Percentiles rank a stretch among this genome's conserved stretches.
Conservation (phyloP, 2,797 vertebrate genomes). For the Siniperca scherzeri region DNA sequence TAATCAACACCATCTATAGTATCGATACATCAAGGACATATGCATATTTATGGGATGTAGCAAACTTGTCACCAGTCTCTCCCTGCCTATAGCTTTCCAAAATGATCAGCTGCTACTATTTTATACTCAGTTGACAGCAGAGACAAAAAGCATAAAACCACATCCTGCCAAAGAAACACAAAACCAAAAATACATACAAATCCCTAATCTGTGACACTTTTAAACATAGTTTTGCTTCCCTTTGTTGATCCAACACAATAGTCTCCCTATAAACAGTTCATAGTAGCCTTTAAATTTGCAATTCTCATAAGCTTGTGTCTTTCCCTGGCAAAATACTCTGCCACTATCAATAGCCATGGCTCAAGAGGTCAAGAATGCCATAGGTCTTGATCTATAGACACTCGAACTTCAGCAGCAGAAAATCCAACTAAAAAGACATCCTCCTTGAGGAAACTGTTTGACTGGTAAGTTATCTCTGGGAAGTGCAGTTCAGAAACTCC, state of each 20-base stretch:
- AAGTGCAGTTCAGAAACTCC: not conserved
- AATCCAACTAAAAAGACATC: not conserved
- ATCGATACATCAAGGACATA: not conserved
- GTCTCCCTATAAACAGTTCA: not conserved
- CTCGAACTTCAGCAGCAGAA: not conserved
- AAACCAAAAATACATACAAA: not conserved
- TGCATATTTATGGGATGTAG: not conserved
- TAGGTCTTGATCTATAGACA: not conserved
- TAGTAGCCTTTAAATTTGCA: not conserved
- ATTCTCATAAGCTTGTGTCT: not conserved
- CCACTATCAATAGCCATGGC: not conserved
- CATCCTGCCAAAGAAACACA: not conserved
- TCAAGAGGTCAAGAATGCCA: not conserved
- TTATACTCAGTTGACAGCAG: not conserved
- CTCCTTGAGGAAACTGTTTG: not conserved
- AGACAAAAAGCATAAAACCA: not conserved
- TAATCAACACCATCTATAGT: constrained; percentile 1
- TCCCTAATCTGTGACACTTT: not conserved
- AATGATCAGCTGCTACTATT: not conserved
- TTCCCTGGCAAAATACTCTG: not conserved
- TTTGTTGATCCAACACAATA: not conserved
- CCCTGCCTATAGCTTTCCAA: not conserved
- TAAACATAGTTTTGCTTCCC: not conserved
- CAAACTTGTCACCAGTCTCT: not conserved
- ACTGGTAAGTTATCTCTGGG: not conserved